These are phyloP conservation scores for Heteractis magnifica DNA, from an alignment of 92 coral and sea anemone genomes.

Conservation along the genomic window DNA sequence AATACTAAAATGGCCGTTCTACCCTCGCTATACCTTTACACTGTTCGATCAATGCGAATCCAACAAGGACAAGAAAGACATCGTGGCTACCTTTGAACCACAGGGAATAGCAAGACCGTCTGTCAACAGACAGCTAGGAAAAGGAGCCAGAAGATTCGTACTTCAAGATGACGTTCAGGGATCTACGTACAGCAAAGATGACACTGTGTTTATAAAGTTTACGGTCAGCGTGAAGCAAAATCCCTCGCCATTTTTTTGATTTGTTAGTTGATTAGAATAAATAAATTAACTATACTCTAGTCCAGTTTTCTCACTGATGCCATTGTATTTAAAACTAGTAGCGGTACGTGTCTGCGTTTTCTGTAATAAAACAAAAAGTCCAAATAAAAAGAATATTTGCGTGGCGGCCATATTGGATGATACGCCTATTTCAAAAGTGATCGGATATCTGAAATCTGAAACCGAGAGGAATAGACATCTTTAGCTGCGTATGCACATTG, in stretches of 20 bases:
- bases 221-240: conserved; percentile 63
- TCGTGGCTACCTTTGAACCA: conserved; percentile 90
- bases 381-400: not conserved
- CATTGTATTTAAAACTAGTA: no score
- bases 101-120: conserved; percentile 88
- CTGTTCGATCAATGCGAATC: conserved; percentile 86
- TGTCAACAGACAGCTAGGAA: conserved; percentile 92
- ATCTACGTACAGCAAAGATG: conserved; percentile 78
- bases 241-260: conserved; percentile 65
- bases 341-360: no score
- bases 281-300: no score
- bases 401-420: not conserved
- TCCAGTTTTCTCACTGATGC: no score
- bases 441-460: no score
- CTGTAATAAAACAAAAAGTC: not conserved
- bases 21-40: conserved; percentile 87
- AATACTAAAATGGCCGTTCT: conserved; percentile 87
- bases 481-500: no score
- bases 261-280: not conserved
- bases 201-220: conserved; percentile 76
- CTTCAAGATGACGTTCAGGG: conserved; percentile 78
- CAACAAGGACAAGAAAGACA: conserved; percentile 67
- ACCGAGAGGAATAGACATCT: no score
- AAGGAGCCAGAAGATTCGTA: conserved; percentile 95
- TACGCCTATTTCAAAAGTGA: no score